Conservation (phyloP, 2,113 vertebrate genomes). For the Ciconia stormi region DNA sequence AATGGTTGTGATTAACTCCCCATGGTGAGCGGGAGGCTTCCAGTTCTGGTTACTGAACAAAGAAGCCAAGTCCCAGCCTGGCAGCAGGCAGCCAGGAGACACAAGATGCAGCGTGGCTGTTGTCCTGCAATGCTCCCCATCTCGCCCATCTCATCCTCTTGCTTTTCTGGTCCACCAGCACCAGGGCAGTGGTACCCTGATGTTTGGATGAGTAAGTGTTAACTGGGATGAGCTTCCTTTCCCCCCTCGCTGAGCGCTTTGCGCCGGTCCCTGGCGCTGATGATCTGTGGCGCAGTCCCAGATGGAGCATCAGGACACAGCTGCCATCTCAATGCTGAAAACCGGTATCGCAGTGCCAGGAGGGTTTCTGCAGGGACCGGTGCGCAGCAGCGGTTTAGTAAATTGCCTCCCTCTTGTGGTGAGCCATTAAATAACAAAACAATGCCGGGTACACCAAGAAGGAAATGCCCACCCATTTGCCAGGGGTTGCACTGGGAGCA, state of each 20-base stretch:
- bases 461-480: neutral
- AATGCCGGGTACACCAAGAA: neutral
- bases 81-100: neutral
- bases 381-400: rapidly evolving
- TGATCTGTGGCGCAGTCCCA: neutral
- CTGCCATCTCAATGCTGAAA: neutral
- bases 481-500: neutral
- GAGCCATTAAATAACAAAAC: neutral
- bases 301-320: neutral
- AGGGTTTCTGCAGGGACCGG: rapidly evolving
- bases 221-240: neutral
- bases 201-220: neutral
- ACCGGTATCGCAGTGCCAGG: rapidly evolving
- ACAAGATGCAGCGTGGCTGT: rapidly evolving
- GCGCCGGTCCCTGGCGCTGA: rapidly evolving
- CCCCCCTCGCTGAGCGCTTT: rapidly evolving
- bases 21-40: neutral
- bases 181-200: neutral
- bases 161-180: neutral
- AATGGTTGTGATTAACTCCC: neutral
- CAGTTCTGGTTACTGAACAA: neutral
- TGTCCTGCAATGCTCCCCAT: neutral
- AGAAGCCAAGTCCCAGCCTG: neutral
- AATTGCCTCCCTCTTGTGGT: neutral
- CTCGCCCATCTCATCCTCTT: neutral